These are phyloP conservation scores for Blastobasis adustella DNA, from an alignment of 2,888 invertebrate species.

Conservation along the genomic window DNA sequence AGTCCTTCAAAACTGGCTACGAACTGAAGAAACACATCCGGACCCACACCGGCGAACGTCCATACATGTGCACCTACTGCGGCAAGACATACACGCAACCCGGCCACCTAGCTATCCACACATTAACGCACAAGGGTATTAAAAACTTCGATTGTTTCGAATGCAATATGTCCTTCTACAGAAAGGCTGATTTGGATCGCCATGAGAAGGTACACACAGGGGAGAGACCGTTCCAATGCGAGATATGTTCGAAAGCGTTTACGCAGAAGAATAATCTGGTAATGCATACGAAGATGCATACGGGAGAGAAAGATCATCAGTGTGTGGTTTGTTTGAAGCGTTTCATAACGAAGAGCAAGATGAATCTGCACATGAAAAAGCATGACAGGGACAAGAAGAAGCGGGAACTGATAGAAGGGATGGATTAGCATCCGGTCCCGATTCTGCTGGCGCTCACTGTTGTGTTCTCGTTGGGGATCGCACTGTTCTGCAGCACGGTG, in stretches of 20 bases:
- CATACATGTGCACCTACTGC: constrained; percentile 59
- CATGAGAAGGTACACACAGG: constrained; percentile 58
- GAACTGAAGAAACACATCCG: constrained; percentile 51
- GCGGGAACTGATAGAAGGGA: background rate
- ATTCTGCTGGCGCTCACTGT: too few species aligned
- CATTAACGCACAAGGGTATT: constrained; percentile 47
- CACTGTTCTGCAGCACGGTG: too few species aligned
- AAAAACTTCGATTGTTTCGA: constrained; percentile 50
- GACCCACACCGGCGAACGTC: constrained; percentile 53
- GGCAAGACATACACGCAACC: constrained; percentile 60
- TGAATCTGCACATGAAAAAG: constrained; percentile 39
- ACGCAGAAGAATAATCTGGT: constrained; percentile 56
- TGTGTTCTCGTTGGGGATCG: too few species aligned
- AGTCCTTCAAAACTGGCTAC: constrained; percentile 45
- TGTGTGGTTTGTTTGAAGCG: constrained; percentile 44
- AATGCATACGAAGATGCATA: constrained; percentile 56
- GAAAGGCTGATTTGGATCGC: constrained; percentile 53
- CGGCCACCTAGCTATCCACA: constrained; percentile 53
- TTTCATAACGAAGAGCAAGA: constrained; percentile 50
- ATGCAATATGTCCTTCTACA: constrained; percentile 21
- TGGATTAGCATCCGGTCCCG: too few species aligned
- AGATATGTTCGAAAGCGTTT: constrained; percentile 53
- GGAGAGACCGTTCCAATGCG: constrained; percentile 49
- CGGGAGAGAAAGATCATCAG: constrained; percentile 42
- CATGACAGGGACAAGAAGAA: constrained; percentile 47